Evolutionary conservation across 2,797 vertebrate species (phyloP), one percentile per base, ranked within the genome.

Genomic region (Muscicapa striata): DNA sequence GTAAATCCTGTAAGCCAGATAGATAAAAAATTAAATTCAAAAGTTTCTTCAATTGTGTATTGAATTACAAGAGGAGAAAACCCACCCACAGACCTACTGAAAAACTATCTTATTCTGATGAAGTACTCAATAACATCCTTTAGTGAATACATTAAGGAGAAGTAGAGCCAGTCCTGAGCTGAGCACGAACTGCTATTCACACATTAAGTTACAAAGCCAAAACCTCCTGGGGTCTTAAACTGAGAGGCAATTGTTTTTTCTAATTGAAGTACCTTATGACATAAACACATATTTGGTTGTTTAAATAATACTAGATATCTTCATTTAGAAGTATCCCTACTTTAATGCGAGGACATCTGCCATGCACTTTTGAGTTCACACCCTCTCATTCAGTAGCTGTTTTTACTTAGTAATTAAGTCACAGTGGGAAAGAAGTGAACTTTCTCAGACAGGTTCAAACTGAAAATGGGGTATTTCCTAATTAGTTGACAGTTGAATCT

Each of bases 1-100:
- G 77, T 69, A 96, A 97, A 97, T 94, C 66, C 78, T 48, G n/a
- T 93, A 90, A 93, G 49, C 26, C 84, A 92, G 59, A 81, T 13
- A 93, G 90, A 94, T 30, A 69, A 76, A 94, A 95, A 88, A 83
- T 89, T 96, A 68, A 90, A 90, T 84, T 95, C 80, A 64, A 73
- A 96, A 73, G n/a, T 83, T 94, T 94, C 76, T 88, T 91, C 86
- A 90, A 74, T 54, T 85, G 74, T 63, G 43, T 67, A 92, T 84
- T 94, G 84, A 79, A 67, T 70, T 80, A 84, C 10, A 75, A 94
- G 63, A 24, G 20, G 8, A 26, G 40, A 54, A 72, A 67, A 62
- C 23, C 40, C 20, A 58, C 89, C 66, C 78, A 94, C 73, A 93
- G 83, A 92, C 46, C 70, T 70, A 57, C 41, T 75, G 63, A 77